Evolutionary conservation across 2,113 vertebrate species (phyloP).

Genomic region (Callopanchax toddi): DNA sequence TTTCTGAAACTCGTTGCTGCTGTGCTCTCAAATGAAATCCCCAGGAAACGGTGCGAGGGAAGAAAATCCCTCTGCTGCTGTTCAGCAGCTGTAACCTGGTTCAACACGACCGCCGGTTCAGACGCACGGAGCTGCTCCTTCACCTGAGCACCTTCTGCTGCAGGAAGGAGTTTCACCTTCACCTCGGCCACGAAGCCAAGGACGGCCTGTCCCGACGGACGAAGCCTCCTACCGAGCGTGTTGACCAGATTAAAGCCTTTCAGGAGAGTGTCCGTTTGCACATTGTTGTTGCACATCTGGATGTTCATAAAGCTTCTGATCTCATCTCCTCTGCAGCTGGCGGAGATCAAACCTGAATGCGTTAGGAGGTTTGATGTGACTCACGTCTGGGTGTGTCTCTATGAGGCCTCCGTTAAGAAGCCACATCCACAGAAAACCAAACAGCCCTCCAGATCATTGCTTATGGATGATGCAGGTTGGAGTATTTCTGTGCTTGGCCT

Average conservation of each 20-base stretch:
- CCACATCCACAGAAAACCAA: slow-evolving; percentile 15
- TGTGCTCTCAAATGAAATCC: not conserved
- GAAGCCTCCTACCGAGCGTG: slow-evolving; percentile 17
- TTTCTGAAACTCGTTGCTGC: not conserved
- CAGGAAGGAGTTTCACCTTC: not conserved
- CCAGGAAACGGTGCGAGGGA: not conserved
- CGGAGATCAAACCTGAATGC: slow-evolving; percentile 56
- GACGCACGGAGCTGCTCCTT: slow-evolving; percentile 2
- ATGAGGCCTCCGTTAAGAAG: slow-evolving; percentile 32
- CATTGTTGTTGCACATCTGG: slow-evolving; percentile 20
- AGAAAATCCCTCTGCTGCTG: not conserved
- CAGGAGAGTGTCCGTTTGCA: slow-evolving; percentile 5
- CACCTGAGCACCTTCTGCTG: slow-evolving; percentile 6
- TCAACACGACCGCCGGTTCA: slow-evolving; percentile 14
- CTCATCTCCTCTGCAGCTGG: slow-evolving; percentile 54
- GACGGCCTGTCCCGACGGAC: slow-evolving; percentile 1
- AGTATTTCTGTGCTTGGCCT: slow-evolving; percentile 45
- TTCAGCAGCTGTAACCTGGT: slow-evolving; percentile 1
- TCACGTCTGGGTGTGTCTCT: slow-evolving; percentile 49
- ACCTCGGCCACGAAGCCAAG: not conserved
- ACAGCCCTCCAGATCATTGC: slow-evolving; percentile 42
- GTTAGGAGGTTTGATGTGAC: slow-evolving; percentile 62
- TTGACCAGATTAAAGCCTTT: slow-evolving; percentile 35
- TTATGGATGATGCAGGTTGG: slow-evolving; percentile 53
- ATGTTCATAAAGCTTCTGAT: slow-evolving; percentile 9